A percentile compares a stretch with the other conserved stretches of the same genome.
Evolutionary conservation across 2,113 vertebrate species (phyloP).

Genomic region (Elephantulus edwardii): DNA sequence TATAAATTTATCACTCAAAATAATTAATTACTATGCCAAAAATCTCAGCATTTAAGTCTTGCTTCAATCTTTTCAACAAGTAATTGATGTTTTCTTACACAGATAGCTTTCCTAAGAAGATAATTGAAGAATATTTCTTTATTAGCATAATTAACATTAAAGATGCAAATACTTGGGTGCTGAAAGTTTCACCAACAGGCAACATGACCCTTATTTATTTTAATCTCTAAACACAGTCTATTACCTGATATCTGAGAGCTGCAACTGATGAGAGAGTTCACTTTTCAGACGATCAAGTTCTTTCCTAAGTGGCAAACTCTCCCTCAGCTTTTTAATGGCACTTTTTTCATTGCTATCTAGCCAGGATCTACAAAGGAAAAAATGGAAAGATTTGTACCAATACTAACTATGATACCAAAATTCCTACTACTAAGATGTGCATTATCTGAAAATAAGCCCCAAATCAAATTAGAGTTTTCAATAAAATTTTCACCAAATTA

Average conservation of each 20-base stretch:
- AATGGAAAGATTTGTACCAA: neutral
- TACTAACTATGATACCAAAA: neutral
- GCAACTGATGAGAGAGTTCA: conserved; percentile 88
- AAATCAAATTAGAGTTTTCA: neutral
- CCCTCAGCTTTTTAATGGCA: conserved; percentile 88
- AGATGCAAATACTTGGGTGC: neutral
- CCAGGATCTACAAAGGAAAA: conserved; percentile 88
- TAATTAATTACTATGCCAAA: neutral
- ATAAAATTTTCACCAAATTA: neutral
- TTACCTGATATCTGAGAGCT: conserved; percentile 94
- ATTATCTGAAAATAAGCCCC: neutral
- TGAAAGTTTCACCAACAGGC: neutral
- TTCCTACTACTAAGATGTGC: neutral
- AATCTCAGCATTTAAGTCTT: neutral
- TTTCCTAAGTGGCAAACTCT: conserved; percentile 90
- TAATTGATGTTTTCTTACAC: neutral
- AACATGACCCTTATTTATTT: neutral
- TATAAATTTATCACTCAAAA: neutral
- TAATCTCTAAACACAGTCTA: conserved; percentile 1
- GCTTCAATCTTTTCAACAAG: conserved; percentile 37
- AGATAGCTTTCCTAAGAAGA: conserved; percentile 14
- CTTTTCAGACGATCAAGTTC: conserved; percentile 91
- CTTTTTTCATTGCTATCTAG: conserved; percentile 88
- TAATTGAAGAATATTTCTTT: neutral
- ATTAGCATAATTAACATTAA: neutral